Evolutionary conservation across 2,797 vertebrate genomes (phyloP), one percentile per base, ranked within the genome.

Genomic region (Coendou prehensilis): DNA sequence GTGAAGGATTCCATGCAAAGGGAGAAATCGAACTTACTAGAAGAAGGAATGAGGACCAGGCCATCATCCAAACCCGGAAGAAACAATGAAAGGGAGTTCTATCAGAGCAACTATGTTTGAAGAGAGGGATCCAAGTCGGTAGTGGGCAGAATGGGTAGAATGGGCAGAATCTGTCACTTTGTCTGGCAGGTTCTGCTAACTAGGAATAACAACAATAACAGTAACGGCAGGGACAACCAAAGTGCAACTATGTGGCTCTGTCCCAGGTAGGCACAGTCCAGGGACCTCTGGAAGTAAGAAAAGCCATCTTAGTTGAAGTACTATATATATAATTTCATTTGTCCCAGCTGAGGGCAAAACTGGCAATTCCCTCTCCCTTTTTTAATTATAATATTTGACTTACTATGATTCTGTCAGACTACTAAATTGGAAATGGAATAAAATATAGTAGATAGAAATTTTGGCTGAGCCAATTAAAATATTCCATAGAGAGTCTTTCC

Each of bases 381-480:
- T 88, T 95, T 78, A 96, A 97, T 97, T 95, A 96, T 78, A 93
- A 54, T 93, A 89, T 89, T 96, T 96, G 86, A 87, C 90, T 97
- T 93, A 97, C 75, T 87, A 94, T 5, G 17, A 87, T 95, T 98
- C 96, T 81, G 54, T 97, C 93, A 94, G 95, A 97, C 59, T 45
- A 86, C 61, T 96, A 98, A 97, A 97, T 87, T 87, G 61, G 87
- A 97, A 98, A 97, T 78, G 85, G 96, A 95, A 96, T 94, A 95
- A 96, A 59, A 94, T 86, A 95, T 87, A 97, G 80, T 89, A 87
- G 45, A 78, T 84, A 92, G 52, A 95, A 96, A 97, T 89, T 96
- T 98, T 96, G 92, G 85, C 94, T 93, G 94, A 97, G 91, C 93
- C 96, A 96, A 98, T 97, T 98, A 97, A 97, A 97, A 95, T 97